Conservation (phyloP, 2,888 invertebrate species). For the Tetragnatha montana region DNA sequence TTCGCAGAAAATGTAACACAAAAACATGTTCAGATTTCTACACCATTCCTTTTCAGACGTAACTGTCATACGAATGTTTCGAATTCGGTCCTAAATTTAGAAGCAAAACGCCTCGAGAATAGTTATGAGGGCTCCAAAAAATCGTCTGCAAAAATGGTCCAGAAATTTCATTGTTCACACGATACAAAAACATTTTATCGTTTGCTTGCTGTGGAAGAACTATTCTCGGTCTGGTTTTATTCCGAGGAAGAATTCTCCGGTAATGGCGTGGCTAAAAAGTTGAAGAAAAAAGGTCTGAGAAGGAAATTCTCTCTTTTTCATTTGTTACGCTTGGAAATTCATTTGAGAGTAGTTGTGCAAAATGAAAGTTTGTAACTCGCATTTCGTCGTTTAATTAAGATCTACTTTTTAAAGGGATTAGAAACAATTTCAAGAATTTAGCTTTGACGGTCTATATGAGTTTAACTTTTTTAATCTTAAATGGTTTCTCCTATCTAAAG, state of each 20-base stretch:
- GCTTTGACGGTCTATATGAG: too few species aligned
- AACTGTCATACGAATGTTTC: constrained; percentile 3
- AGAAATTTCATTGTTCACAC: background rate
- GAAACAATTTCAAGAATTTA: too few species aligned
- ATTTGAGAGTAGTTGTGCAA: background rate
- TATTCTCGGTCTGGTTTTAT: background rate
- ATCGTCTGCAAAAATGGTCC: background rate
- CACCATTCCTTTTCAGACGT: background rate
- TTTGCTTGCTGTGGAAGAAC: background rate
- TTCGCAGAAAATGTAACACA: background rate
- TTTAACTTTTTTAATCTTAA: background rate
- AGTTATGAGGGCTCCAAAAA: background rate
- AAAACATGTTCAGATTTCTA: background rate
- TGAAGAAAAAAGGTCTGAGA: background rate
- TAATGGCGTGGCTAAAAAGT: background rate
- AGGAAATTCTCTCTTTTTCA: background rate
- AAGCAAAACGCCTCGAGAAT: background rate
- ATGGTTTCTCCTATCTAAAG: background rate
- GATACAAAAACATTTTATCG: background rate
- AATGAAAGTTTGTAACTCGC: background rate
- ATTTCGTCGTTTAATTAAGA: background rate
- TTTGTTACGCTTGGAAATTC: background rate
- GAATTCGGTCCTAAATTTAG: background rate
- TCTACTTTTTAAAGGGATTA: background rate
- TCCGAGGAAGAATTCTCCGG: background rate